Conservation (phyloP, 2,888 invertebrate species). For the Luperina nickerlii region DNA sequence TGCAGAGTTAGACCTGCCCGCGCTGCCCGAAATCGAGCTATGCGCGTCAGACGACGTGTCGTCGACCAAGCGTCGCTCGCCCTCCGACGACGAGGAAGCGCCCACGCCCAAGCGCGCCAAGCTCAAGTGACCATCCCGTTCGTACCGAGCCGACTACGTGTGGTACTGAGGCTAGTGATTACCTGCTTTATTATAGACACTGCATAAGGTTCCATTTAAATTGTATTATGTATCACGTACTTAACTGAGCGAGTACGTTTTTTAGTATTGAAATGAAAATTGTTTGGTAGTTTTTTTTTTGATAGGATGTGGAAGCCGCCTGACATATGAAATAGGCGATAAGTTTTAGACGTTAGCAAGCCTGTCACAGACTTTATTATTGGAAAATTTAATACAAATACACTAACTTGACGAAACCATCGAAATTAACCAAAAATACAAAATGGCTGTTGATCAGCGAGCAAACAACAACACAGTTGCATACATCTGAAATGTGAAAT, state of each 20-base stretch:
- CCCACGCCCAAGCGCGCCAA: slow-evolving; percentile 75
- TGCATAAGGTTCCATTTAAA: slow-evolving; percentile 46
- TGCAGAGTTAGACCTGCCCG: slow-evolving; percentile 91
- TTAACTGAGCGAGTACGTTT: slow-evolving; percentile 36
- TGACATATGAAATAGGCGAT: slow-evolving; percentile 23
- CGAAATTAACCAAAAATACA: slow-evolving; percentile 49
- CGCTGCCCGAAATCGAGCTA: slow-evolving; percentile 83
- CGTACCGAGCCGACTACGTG: slow-evolving; percentile 75
- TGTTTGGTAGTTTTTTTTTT: slow-evolving; percentile 34
- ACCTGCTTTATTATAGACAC: slow-evolving; percentile 19
- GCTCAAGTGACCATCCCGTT: slow-evolving; percentile 78
- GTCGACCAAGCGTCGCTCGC: slow-evolving; percentile 60
- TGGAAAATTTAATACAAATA: slow-evolving; percentile 34
- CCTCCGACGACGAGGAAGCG: slow-evolving; percentile 65
- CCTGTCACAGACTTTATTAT: slow-evolving; percentile 20
- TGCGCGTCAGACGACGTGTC: slow-evolving; percentile 60
- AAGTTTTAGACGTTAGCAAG: slow-evolving; percentile 21
- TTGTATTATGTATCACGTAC: slow-evolving; percentile 37
- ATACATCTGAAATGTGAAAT: background rate
- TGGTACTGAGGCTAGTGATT: slow-evolving; percentile 71
- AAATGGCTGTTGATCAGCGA: slow-evolving; percentile 23
- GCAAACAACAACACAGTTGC: background rate
- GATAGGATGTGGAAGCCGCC: slow-evolving; percentile 21
- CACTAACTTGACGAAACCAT: slow-evolving; percentile 51
- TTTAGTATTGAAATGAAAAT: slow-evolving; percentile 46